phyloP scores from a whole-genome alignment of 37 sponge, comb jelly and placozoan genomes.

The Geodia barretti region DNA sequence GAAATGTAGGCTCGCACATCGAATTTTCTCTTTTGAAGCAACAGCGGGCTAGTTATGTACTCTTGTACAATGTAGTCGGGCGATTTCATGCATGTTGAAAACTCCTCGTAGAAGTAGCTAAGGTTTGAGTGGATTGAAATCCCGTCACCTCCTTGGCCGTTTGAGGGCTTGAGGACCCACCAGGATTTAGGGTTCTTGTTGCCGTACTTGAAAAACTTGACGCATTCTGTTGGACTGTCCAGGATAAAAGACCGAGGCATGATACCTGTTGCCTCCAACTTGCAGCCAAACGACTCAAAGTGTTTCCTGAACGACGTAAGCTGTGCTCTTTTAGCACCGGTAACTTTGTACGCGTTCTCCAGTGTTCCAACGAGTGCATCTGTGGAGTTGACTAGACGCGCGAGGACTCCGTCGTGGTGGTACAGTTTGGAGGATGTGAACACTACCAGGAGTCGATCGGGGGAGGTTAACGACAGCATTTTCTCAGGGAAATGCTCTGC shows the following conservation, averaged over 20 bases:
- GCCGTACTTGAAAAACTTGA: constrained; percentile 60
- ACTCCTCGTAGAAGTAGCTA: constrained; percentile 19
- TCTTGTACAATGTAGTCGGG: constrained; percentile 66
- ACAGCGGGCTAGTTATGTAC: constrained; percentile 57
- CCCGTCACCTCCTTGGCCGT: constrained; percentile 76
- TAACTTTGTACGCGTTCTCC: constrained; percentile 50
- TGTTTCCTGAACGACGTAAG: constrained; percentile 28
- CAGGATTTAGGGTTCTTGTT: not conserved
- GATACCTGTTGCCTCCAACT: constrained; percentile 33
- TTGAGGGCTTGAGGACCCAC: constrained; percentile 82
- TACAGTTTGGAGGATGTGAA: constrained; percentile 40
- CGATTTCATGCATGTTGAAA: constrained; percentile 35
- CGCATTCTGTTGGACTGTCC: constrained; percentile 47
- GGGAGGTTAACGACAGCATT: not conserved
- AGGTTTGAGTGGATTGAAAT: constrained; percentile 55
- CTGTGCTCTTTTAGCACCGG: constrained; percentile 76
- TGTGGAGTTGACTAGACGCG: constrained; percentile 13
- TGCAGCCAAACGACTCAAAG: constrained; percentile 56
- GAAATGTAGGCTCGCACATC: constrained; percentile 71
- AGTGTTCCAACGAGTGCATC: constrained; percentile 46
- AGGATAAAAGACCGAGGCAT: constrained; percentile 79
- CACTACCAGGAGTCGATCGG: constrained; percentile 13
- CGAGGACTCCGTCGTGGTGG: not conserved
- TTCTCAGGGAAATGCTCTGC: constrained; percentile 11
- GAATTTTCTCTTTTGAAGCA: constrained; percentile 80